Evolutionary conservation across 2,797 vertebrate genomes (phyloP), one percentile per base, ranked within the genome.

Genomic region (Telmatherina bonti): DNA sequence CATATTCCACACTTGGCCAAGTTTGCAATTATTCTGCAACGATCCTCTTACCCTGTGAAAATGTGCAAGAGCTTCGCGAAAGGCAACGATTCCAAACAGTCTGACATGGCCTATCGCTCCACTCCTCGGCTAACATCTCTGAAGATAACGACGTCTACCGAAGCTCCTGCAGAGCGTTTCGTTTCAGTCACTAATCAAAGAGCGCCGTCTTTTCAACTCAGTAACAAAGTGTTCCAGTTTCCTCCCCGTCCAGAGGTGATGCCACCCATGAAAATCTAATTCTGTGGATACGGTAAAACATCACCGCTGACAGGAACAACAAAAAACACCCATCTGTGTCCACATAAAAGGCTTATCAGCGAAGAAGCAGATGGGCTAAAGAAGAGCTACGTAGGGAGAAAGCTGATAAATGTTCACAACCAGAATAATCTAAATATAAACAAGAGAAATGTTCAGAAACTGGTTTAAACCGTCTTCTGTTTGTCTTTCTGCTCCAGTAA

Each of bases 131-230:
- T 10, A 22, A 68, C 0, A 1, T 15, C 4, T 52, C 15, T 2
- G 6, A 47, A n/a, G 0, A 6, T 54, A 51, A 60, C 26, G 1
- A 33, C 1, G 10, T 24, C 22, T 31, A 22, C 5, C 12, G 9
- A 30, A 53, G 27, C 26, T 45, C 54, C 72, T 62, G 43, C 7
- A 20, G 13, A 62, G 20, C 29, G 0, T 18, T 9, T 36, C 22
- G 63, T 72, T 22, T 18, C 41, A 60, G 58, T 24, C 53, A 4
- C 27, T n/a, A 16, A 38, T 47, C 30, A 24, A 49, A 58, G 60
- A 27, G 0, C 12, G 5, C 1, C 20, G 9, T 27, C 12, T 62
- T 51, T 53, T 49, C 58, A 57, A 6, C 59, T 30, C 0, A 2
- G 15, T 7, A 18, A 43, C 51, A 2, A 26, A 60, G 0, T n/a